Evolutionary conservation across 2,113 vertebrate species (phyloP), one percentile per base, ranked within the genome.

Genomic region (Alectura lathami): DNA sequence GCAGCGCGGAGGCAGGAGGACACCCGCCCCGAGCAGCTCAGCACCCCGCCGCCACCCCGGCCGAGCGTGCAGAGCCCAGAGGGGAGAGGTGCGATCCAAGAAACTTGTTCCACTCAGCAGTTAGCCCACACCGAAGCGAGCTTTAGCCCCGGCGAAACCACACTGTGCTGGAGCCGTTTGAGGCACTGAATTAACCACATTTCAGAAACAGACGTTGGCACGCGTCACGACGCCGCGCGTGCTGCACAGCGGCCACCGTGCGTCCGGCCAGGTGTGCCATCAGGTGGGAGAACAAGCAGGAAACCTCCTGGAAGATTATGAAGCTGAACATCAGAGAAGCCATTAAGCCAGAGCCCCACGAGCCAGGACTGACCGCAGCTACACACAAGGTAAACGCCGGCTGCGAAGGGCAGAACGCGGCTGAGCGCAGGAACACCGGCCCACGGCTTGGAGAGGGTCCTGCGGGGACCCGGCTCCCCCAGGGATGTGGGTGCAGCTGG

Each of bases 351-450:
- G 80, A 57, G 23, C 81, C 59, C 80, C 20, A 3, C 0, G 2
- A 77, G 59, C 59, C 80, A 79, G n/a, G 60, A 13, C 53, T 34
- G 48, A 75, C 20, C 34, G 76, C 27, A 24, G 66, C 81, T 27
- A 62, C 86, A 75, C 43, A 7, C 40, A 3, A 21, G 4, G 29
- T 23, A 60, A 84, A 66, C 12, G 30, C 4, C 36, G 4, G 56
- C 54, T 59, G 22, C 22, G 17, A 74, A 45, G 42, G 17, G 24
- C 45, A 42, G 72, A 50, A 20, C 3, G 17, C 59, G 54, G 34
- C 54, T 3, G 2, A 38, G 54, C 0, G 7, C n/a, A 6, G 4
- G 1, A 88, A 23, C 13, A 26, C 13, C 29, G 23, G 21, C 40
- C 40, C 18, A 18, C 4, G 11, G n/a, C 14, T 53, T 4, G 38